Evolutionary conservation across 2,888 invertebrate species (phyloP).

Genomic region (Sussaba pulchella): DNA sequence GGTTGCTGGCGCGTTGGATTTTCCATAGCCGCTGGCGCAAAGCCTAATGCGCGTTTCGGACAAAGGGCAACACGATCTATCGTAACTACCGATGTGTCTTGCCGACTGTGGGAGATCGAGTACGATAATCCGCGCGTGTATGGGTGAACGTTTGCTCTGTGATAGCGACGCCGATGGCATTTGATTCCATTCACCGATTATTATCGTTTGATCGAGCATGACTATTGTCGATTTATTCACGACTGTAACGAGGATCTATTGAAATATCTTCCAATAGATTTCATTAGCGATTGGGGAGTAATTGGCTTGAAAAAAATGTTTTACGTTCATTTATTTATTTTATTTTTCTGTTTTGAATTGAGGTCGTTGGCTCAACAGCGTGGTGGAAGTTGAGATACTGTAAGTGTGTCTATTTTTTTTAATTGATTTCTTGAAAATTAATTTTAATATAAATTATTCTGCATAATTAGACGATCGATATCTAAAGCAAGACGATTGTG

Average conservation of each 20-base stretch:
- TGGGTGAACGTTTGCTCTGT: neutral
- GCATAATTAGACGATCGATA: no score
- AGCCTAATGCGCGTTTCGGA: conserved; percentile 24
- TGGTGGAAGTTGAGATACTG: no score
- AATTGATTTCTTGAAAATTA: no score
- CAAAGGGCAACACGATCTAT: conserved; percentile 55
- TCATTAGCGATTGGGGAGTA: neutral
- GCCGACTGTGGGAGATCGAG: conserved; percentile 9
- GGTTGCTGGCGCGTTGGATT: neutral
- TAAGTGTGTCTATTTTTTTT: no score
- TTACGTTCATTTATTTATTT: no score
- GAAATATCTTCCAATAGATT: neutral
- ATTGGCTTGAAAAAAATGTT: no score
- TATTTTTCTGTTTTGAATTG: no score
- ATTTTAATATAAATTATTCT: no score
- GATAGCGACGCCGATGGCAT: conserved; percentile 42
- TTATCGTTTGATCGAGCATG: conserved; percentile 41
- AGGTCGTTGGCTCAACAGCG: no score
- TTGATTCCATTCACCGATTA: conserved; percentile 39
- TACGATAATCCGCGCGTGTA: neutral
- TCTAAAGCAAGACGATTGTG: no score
- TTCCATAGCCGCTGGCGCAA: neutral
- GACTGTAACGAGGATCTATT: neutral
- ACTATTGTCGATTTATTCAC: conserved; percentile 32
- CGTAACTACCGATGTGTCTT: conserved; percentile 4